Evolutionary conservation across 2,888 invertebrate species (phyloP).

Genomic region (Erebia palarica): DNA sequence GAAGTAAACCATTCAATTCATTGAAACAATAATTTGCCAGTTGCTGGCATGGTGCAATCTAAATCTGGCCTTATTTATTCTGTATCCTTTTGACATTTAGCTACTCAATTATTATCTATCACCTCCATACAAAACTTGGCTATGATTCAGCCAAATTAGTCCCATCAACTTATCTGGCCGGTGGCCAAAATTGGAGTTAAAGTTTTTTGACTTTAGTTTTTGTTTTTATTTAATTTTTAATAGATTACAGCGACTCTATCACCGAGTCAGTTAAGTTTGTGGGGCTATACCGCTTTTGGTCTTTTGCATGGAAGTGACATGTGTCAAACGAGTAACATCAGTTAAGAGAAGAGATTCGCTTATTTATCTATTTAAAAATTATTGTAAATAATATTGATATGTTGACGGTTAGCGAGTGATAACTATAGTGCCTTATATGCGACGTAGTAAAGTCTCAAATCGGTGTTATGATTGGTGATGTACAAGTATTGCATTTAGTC

Average conservation of each 20-base stretch:
- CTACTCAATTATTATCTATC: background rate
- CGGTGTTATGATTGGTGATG: constrained; percentile 25
- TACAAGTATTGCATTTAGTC: constrained; percentile 40
- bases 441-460: constrained; percentile 25
- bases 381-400: constrained; percentile 31
- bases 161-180: no score
- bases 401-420: constrained; percentile 24
- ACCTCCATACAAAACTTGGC: background rate
- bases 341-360: background rate
- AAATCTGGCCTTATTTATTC: background rate
- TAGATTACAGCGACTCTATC: no score
- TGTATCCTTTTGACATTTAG: background rate
- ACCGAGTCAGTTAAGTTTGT: no score
- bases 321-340: background rate
- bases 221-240: no score
- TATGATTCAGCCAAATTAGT: no score
- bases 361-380: constrained; percentile 2
- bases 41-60: no score
- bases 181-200: no score
- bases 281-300: no score
- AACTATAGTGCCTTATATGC: constrained; percentile 35
- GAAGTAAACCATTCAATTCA: no score
- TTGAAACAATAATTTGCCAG: no score
- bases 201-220: no score
- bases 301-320: background rate